Evolutionary conservation across 1,140 invertebrate species (phyloP).

Genomic region (Drosophila serrata): DNA sequence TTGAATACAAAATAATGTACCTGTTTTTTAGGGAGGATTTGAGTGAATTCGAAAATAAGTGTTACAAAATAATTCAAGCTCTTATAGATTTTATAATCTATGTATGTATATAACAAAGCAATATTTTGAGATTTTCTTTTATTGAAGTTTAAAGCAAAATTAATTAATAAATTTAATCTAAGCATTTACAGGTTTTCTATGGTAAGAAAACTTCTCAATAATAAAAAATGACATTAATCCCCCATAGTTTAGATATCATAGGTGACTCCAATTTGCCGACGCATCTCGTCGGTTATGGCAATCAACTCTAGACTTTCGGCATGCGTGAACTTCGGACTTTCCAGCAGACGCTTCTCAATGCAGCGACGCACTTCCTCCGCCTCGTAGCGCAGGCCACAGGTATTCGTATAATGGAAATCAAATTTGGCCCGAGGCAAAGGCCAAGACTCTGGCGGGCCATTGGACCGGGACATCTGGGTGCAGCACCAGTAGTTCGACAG

Average conservation of each 20-base stretch:
- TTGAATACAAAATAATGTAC: constrained; percentile 69
- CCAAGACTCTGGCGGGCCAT: constrained; percentile 85
- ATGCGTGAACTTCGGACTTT: constrained; percentile 88
- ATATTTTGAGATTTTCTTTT: not conserved
- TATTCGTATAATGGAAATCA: constrained; percentile 89
- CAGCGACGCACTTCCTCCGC: constrained; percentile 90
- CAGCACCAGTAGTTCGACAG: constrained; percentile 85
- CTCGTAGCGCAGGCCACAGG: constrained; percentile 90
- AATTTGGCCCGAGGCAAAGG: constrained; percentile 86
- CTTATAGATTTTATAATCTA: not conserved
- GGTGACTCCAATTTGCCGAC: constrained; percentile 88
- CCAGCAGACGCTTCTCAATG: constrained; percentile 87
- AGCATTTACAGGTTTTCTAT: not conserved
- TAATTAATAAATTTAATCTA: not conserved
- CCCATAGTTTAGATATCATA: constrained; percentile 69
- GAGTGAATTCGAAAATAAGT: not conserved
- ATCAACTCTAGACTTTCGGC: constrained; percentile 88
- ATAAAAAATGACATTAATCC: not conserved
- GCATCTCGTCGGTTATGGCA: constrained; percentile 88
- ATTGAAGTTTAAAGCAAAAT: not conserved
- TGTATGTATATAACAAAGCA: not conserved
- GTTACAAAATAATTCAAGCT: not conserved
- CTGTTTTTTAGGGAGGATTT: not conserved
- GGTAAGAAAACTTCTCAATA: not conserved
- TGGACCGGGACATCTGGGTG: constrained; percentile 57